These are phyloP conservation scores for Hypsopygia costalis DNA, from an alignment of 2,888 invertebrate genomes.

Conservation along the genomic window DNA sequence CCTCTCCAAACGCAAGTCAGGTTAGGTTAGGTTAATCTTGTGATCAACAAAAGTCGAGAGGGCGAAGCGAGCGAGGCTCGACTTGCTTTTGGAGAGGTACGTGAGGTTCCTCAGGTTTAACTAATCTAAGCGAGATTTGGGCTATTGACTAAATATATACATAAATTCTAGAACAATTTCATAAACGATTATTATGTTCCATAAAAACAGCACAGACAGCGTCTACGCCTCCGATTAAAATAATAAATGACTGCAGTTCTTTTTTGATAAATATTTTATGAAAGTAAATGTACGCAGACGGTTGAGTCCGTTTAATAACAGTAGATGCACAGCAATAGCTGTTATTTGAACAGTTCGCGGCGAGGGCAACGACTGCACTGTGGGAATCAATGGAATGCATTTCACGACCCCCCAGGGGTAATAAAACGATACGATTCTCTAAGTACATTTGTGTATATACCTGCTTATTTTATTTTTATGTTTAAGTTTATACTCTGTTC, in stretches of 20 bases:
- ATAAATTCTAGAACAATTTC: too few relatives aligned
- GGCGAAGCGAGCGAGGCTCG: too few relatives aligned
- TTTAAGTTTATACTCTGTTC: slow-evolving; percentile 12
- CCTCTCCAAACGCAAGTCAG: too few relatives aligned
- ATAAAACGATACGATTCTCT: slow-evolving; percentile 17
- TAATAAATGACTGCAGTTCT: not conserved
- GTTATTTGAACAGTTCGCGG: not conserved
- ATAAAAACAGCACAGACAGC: too few relatives aligned
- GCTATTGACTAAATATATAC: too few relatives aligned
- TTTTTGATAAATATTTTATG: not conserved
- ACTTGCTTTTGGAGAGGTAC: too few relatives aligned
- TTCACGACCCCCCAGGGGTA: slow-evolving; percentile 27
- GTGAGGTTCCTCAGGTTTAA: too few relatives aligned
- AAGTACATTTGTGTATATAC: slow-evolving; percentile 17
- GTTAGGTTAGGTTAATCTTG: too few relatives aligned
- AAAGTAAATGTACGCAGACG: not conserved
- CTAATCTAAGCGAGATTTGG: too few relatives aligned
- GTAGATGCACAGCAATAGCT: not conserved
- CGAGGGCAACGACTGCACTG: slow-evolving; percentile 18
- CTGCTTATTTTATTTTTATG: slow-evolving; percentile 10
- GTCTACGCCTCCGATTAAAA: too few relatives aligned
- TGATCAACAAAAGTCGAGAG: too few relatives aligned
- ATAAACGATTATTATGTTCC: too few relatives aligned
- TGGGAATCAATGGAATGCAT: slow-evolving; percentile 38
- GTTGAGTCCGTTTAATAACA: not conserved